These are phyloP conservation scores for Donacobius atricapilla DNA, from an alignment of 2,113 vertebrate genomes.

Conservation along the genomic window DNA sequence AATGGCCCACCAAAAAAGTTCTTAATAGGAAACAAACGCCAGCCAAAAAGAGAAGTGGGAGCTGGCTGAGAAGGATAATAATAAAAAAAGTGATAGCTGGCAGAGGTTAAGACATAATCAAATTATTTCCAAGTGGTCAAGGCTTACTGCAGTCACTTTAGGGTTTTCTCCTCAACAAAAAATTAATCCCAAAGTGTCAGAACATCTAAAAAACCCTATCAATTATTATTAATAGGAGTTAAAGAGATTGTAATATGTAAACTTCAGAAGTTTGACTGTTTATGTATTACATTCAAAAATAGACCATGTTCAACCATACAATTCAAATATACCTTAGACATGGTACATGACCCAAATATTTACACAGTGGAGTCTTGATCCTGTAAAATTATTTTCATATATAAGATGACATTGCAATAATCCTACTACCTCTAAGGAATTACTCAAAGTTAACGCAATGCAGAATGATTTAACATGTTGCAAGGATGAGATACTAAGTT, in stretches of 20 bases:
- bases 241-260: not conserved
- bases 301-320: not conserved
- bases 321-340: not conserved
- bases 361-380: not conserved
- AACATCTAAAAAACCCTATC: not conserved
- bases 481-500: not conserved
- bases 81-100: not conserved
- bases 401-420: not conserved
- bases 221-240: not conserved
- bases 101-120: not conserved
- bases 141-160: not conserved
- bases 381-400: not conserved
- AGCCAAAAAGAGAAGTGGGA: not conserved
- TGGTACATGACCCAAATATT: not conserved
- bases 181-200: not conserved
- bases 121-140: not conserved
- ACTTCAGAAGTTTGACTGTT: not conserved
- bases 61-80: not conserved
- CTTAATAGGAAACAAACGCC: not conserved
- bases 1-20: not conserved
- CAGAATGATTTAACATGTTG: not conserved
- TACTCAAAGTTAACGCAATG: not conserved
- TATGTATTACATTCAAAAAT: not conserved
- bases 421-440: not conserved
- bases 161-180: not conserved